Percentiles rank a stretch among this genome's conserved stretches.
Evolutionary conservation across 1,140 invertebrate species (phyloP).

Genomic region (Hyles euphorbiae): DNA sequence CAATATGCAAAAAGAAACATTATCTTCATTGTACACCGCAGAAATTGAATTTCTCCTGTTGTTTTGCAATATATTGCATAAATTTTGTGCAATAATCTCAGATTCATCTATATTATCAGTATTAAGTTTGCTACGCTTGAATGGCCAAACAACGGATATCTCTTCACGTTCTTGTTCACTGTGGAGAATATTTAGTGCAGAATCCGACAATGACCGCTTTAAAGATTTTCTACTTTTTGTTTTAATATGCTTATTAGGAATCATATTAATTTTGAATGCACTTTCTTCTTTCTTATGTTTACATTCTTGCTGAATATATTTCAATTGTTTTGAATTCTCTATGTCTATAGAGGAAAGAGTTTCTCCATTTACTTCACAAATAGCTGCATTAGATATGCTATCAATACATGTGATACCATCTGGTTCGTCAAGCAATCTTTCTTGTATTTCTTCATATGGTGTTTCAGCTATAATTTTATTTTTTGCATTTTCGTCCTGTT

Average conservation of each 20-base stretch:
- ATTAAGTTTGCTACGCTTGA: slow-evolving; percentile 39
- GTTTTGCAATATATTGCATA: slow-evolving; percentile 48
- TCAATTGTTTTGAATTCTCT: too few species aligned
- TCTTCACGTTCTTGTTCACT: slow-evolving; percentile 24
- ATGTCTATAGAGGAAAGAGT: too few species aligned
- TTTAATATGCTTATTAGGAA: not conserved
- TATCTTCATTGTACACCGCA: slow-evolving; percentile 52
- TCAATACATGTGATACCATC: too few species aligned
- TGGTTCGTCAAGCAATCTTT: too few species aligned
- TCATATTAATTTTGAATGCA: too few species aligned
- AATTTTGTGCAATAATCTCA: slow-evolving; percentile 33
- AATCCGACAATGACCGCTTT: slow-evolving; percentile 63
- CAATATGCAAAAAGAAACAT: slow-evolving; percentile 57
- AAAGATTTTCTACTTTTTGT: slow-evolving; percentile 16
- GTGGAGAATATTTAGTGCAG: slow-evolving; percentile 37
- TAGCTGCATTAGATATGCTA: too few species aligned
- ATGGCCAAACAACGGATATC: slow-evolving; percentile 21
- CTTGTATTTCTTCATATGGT: too few species aligned
- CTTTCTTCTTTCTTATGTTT: too few species aligned
- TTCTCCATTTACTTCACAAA: too few species aligned
- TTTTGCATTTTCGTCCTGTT: too few species aligned
- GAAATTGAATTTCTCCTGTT: slow-evolving; percentile 59
- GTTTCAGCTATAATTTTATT: too few species aligned
- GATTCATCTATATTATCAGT: slow-evolving; percentile 26
- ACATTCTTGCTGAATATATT: too few species aligned